These are phyloP conservation scores for Castor canadensis DNA, from an alignment of 2,113 vertebrate genomes.

Conservation along the genomic window DNA sequence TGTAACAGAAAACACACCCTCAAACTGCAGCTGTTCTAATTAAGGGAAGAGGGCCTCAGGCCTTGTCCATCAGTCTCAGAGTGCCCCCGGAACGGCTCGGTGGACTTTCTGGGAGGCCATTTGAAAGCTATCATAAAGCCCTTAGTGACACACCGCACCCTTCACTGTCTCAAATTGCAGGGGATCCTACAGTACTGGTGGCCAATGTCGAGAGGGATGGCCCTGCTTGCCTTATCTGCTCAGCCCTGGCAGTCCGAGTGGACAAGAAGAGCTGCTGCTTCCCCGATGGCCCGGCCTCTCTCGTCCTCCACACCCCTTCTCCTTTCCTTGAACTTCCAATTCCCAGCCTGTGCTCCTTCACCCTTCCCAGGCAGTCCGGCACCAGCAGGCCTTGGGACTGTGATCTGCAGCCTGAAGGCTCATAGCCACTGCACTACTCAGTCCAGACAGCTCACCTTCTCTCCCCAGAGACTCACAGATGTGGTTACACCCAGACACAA, in stretches of 20 bases:
- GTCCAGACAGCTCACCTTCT: too few species aligned
- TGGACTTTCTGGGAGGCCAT: neutral
- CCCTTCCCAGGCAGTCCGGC: neutral
- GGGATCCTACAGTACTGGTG: too few species aligned
- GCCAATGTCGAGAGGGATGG: neutral
- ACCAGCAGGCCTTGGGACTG: neutral
- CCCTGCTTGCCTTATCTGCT: too few species aligned
- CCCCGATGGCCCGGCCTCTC: neutral
- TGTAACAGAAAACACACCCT: neutral
- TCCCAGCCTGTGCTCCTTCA: neutral
- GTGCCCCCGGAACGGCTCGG: neutral
- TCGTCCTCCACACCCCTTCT: neutral
- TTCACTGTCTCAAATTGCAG: neutral
- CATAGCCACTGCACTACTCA: accelerated
- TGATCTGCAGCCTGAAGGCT: neutral
- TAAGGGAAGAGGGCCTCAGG: neutral
- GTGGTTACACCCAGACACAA: neutral
- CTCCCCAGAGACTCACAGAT: too few species aligned
- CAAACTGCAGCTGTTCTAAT: neutral
- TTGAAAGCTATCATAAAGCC: neutral
- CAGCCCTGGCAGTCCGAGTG: neutral
- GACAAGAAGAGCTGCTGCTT: neutral
- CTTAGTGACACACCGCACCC: neutral
- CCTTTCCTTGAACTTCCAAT: neutral
- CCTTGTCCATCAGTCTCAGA: neutral